These are phyloP conservation scores for Microctonus brassicae DNA, from an alignment of 2,888 invertebrate species.

Conservation along the genomic window DNA sequence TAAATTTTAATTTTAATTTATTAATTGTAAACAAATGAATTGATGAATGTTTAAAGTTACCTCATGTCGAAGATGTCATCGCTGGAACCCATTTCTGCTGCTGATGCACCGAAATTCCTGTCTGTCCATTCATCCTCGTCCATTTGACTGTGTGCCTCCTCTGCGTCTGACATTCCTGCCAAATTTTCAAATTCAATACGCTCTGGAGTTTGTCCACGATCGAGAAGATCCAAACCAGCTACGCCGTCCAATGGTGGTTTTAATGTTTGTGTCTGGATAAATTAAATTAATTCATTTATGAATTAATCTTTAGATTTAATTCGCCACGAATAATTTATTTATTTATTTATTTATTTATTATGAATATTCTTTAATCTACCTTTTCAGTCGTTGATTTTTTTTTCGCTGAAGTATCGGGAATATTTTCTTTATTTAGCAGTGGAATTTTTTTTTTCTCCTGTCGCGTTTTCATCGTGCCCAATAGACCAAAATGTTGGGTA, in stretches of 20 bases:
- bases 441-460: conserved; percentile 62
- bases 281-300: conserved; percentile 2
- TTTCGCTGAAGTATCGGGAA: conserved; percentile 63
- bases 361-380: conserved; percentile 51
- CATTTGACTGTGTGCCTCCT: conserved; percentile 81
- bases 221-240: conserved; percentile 71
- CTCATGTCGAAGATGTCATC: conserved; percentile 76
- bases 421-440: conserved; percentile 66
- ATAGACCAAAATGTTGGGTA: conserved; percentile 79
- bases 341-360: not conserved
- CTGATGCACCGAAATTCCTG: conserved; percentile 88
- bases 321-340: too few species aligned
- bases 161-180: conserved; percentile 76
- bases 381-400: conserved; percentile 70
- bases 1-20: not conserved
- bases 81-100: conserved; percentile 77
- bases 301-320: too few species aligned
- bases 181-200: conserved; percentile 85
- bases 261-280: conserved; percentile 54
- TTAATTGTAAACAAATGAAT: not conserved
- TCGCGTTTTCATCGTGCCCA: conserved; percentile 70
- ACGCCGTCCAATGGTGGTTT: conserved; percentile 66
- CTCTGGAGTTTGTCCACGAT: conserved; percentile 80
- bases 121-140: conserved; percentile 98
- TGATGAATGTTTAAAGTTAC: conserved; percentile 54